Conservation (phyloP, 2,113 vertebrate genomes). For the Vidua chalybeata region DNA sequence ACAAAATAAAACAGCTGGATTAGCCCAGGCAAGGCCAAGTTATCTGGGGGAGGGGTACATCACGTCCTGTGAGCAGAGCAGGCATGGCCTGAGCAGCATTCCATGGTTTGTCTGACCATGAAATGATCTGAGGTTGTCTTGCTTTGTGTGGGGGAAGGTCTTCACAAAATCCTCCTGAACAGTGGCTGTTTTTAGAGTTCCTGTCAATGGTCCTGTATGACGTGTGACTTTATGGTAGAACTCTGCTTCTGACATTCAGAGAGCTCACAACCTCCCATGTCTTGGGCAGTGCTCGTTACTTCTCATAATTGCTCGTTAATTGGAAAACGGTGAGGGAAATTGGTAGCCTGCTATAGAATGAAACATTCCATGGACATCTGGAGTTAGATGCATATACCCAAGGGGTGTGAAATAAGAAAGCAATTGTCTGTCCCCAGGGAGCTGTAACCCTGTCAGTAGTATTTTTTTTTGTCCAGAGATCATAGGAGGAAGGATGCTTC, state of each 20-base stretch:
- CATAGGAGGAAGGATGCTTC: background rate
- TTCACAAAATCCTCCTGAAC: background rate
- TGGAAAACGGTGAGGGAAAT: background rate
- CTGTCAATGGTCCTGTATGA: accelerated
- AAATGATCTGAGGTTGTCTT: background rate
- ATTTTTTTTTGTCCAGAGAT: background rate
- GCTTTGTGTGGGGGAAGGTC: background rate
- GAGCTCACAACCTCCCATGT: background rate
- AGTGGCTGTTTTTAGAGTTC: background rate
- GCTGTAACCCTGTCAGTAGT: background rate
- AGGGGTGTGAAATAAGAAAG: background rate
- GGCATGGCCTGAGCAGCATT: background rate
- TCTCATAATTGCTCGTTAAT: background rate
- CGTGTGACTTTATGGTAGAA: background rate
- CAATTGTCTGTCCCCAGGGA: background rate
- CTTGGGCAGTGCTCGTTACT: background rate
- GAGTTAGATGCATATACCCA: background rate
- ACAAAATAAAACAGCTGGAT: slow-evolving; percentile 22
- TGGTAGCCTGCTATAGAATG: background rate
- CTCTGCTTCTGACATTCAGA: background rate
- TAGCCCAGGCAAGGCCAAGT: background rate
- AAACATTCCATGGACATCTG: background rate
- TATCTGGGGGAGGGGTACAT: background rate
- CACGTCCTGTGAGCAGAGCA: background rate
- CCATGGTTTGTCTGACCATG: background rate